Evolutionary conservation across 2,113 vertebrate species (phyloP).

Genomic region (Cairina moschata): DNA sequence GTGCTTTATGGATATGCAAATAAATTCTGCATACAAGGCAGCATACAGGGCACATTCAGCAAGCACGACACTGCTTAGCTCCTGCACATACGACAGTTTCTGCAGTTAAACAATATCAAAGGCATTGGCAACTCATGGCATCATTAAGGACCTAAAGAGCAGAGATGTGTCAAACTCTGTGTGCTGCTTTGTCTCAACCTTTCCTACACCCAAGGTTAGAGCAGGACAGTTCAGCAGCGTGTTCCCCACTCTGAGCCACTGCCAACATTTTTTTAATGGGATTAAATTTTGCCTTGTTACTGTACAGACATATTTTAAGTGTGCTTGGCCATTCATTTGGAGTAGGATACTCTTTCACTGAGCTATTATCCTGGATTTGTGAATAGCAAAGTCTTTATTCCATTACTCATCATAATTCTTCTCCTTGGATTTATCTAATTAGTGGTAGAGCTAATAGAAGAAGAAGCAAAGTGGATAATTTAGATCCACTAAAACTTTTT

Average conservation of each 20-base stretch:
- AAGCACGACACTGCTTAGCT: not conserved
- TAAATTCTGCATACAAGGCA: not conserved
- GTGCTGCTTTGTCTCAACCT: slow-evolving; percentile 47
- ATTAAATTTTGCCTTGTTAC: slow-evolving; percentile 61
- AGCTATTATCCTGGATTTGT: slow-evolving; percentile 6
- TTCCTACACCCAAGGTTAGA: slow-evolving; percentile 40
- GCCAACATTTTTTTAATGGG: slow-evolving; percentile 65
- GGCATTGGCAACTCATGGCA: slow-evolving; percentile 46
- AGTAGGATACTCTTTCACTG: slow-evolving; percentile 22
- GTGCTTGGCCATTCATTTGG: slow-evolving; percentile 31
- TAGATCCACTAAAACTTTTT: not conserved
- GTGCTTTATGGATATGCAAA: not conserved
- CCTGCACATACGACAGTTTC: not conserved
- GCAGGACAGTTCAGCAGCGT: slow-evolving; percentile 43
- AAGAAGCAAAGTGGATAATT: not conserved
- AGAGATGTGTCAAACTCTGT: slow-evolving; percentile 33
- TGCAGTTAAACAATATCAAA: slow-evolving; percentile 32
- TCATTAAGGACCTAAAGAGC: slow-evolving; percentile 50
- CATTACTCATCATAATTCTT: not conserved
- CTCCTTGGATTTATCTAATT: not conserved
- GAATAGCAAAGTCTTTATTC: slow-evolving; percentile 15
- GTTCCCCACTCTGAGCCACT: slow-evolving; percentile 35
- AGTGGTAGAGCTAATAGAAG: not conserved
- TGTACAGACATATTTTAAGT: slow-evolving; percentile 40
- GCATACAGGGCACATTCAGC: not conserved